Percentiles rank a stretch among this genome's conserved stretches.
Evolutionary conservation across 1,140 invertebrate genomes (phyloP).

Genomic region (Pristionchus pacificus): DNA sequence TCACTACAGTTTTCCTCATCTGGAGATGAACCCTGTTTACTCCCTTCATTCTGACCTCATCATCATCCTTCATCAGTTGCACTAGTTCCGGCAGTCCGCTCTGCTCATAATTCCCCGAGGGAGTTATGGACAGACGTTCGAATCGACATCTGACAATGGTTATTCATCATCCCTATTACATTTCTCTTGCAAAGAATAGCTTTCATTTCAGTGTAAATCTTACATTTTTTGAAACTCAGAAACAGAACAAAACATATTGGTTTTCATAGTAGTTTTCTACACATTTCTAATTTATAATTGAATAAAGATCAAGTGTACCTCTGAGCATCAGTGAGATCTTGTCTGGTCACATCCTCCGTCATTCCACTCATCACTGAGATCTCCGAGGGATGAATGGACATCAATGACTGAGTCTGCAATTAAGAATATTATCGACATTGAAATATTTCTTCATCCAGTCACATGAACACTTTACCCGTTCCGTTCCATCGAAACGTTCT

Average conservation of each 20-base stretch:
- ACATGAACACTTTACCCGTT: no score
- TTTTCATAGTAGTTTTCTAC: no score
- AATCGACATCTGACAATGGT: not conserved
- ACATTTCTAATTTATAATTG: no score
- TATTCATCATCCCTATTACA: no score
- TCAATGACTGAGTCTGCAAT: not conserved
- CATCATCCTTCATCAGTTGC: not conserved
- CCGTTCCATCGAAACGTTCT: no score
- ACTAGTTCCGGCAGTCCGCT: not conserved
- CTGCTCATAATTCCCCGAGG: not conserved
- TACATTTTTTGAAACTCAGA: no score
- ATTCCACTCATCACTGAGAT: not conserved
- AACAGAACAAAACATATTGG: no score
- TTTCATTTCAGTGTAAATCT: not conserved
- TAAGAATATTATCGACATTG: not conserved
- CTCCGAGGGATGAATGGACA: not conserved
- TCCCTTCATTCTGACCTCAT: not conserved
- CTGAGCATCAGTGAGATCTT: not conserved
- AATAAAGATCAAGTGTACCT: not conserved
- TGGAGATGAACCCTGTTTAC: not conserved
- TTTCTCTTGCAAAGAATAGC: no score
- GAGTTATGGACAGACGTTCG: not conserved
- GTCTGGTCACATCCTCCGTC: not conserved
- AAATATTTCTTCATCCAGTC: no score
- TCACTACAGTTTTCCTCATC: no score